Base-by-base conservation (phyloP, 2,888 invertebrate genomes). In the Timandra comae region DNA sequence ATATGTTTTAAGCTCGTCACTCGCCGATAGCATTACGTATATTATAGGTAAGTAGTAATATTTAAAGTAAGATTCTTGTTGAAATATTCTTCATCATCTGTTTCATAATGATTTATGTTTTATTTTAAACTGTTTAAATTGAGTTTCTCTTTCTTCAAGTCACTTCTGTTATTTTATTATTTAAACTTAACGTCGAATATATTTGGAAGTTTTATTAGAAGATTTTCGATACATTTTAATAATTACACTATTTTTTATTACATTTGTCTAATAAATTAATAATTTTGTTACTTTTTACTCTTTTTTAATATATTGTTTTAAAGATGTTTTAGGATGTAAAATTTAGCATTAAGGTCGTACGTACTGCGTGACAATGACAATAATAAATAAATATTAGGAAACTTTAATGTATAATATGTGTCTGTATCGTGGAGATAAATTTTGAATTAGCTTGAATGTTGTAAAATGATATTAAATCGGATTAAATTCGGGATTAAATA, bases 1-100 rank as follows among this genome's bases (percentile, higher is more conserved):
- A 38, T 48, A 49, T 19, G 8, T 26, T 10, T 11, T 29, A 35
- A 28, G 29, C 24, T 35, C 30, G 29, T 33, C 28, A 40, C 11
- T 35, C 26, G 30, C 28, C 31, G 27, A 11, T 20, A 35, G 33
- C 12, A 7, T 9, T 27, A 27, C n/a, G 19, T 11, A n/a, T n/a
- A n/a, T n/a, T n/a, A 2, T 9, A 23, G 10, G 16, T 25, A 6
- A 22, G 8, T 3, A 3, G 2, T 21, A 5, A 6, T 20, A 3
- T 22, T n/a, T 22, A 22, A 8, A n/a, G n/a, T n/a, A n/a, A n/a
- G n/a, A n/a, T n/a, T n/a, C n/a, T n/a, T n/a, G n/a, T 22, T 22
- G 8, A 9, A 22, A 22, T 8, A 5, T 22, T 22, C 8, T n/a
- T 7, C 20, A 20, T 1, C 20, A 7, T 7, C 7, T 22, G n/a